Evolutionary conservation across 2,113 vertebrate species (phyloP).

Genomic region (Thamnophis sirtalis): DNA sequence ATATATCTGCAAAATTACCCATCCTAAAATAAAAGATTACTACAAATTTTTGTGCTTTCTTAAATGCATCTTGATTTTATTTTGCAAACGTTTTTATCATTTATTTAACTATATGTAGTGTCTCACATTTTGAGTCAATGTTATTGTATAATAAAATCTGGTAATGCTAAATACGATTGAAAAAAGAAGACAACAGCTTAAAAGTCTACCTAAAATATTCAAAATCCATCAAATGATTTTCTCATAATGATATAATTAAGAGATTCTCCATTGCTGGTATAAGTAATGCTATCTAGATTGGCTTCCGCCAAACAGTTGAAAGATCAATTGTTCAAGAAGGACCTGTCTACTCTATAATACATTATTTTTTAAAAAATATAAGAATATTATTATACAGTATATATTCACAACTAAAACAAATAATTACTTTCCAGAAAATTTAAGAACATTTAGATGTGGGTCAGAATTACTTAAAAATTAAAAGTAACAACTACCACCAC

Average conservation of each 20-base stretch:
- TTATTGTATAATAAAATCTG: constrained; percentile 53
- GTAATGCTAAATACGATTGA: constrained; percentile 44
- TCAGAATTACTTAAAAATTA: not conserved
- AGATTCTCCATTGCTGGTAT: constrained; percentile 4
- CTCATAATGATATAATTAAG: constrained; percentile 23
- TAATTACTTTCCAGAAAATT: constrained; percentile 24
- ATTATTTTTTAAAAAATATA: not conserved
- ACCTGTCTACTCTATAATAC: constrained; percentile 45
- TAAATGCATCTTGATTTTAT: constrained; percentile 51
- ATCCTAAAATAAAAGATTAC: constrained; percentile 47
- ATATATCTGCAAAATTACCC: constrained; percentile 30
- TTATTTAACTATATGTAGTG: constrained; percentile 50
- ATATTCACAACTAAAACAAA: constrained; percentile 41
- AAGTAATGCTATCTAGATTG: constrained; percentile 24
- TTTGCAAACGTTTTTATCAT: constrained; percentile 62
- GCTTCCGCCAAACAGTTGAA: constrained; percentile 50
- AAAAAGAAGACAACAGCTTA: constrained; percentile 29
- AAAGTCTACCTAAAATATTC: constrained; percentile 48
- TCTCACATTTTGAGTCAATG: constrained; percentile 63
- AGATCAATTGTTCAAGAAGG: constrained; percentile 57
- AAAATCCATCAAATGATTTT: constrained; percentile 18
- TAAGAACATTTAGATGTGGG: constrained; percentile 23
- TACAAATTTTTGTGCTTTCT: constrained; percentile 52
- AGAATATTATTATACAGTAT: not conserved
- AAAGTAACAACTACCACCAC: constrained; percentile 20